phyloP scores from a whole-genome alignment of 2,888 invertebrate genomes.

The Salticus scenicus region DNA sequence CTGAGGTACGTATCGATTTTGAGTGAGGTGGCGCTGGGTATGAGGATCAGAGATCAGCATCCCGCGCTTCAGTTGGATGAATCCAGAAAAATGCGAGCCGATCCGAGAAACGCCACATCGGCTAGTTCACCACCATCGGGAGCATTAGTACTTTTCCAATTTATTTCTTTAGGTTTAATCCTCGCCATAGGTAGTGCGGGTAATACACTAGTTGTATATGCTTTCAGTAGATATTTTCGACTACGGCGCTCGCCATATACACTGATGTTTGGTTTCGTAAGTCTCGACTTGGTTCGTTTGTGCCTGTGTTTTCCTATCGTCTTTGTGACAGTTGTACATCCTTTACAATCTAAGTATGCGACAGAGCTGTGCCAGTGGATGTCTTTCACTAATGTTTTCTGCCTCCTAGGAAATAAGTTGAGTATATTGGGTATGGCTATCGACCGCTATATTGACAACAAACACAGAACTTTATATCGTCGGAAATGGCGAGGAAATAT shows the following conservation, averaged over 20 bases:
- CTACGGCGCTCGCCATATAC: slow-evolving; percentile 52
- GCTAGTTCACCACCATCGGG: neutral
- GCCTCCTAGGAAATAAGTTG: slow-evolving; percentile 57
- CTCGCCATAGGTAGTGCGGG: slow-evolving; percentile 65
- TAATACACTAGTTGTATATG: slow-evolving; percentile 58
- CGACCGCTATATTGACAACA: slow-evolving; percentile 61
- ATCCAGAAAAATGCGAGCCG: slow-evolving; percentile 31
- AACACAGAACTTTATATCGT: slow-evolving; percentile 45
- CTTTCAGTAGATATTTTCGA: slow-evolving; percentile 45
- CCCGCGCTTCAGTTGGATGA: neutral
- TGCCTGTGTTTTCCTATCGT: slow-evolving; percentile 50
- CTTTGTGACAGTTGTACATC: slow-evolving; percentile 60
- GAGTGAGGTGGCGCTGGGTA: too few relatives aligned
- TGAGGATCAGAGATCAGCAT: too few relatives aligned
- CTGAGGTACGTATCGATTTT: too few relatives aligned
- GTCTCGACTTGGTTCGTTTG: slow-evolving; percentile 53
- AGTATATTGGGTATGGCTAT: slow-evolving; percentile 60
- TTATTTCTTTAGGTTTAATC: slow-evolving; percentile 66
- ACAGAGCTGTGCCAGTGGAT: slow-evolving; percentile 48
- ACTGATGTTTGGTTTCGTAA: slow-evolving; percentile 60
- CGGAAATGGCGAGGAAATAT: slow-evolving; percentile 41
- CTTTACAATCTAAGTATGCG: slow-evolving; percentile 30
- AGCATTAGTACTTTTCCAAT: slow-evolving; percentile 47
- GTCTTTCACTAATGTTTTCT: slow-evolving; percentile 57
- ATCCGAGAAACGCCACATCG: slow-evolving; percentile 30